phyloP scores from a whole-genome alignment of 2,113 vertebrate species.

The Donacobius atricapilla region DNA sequence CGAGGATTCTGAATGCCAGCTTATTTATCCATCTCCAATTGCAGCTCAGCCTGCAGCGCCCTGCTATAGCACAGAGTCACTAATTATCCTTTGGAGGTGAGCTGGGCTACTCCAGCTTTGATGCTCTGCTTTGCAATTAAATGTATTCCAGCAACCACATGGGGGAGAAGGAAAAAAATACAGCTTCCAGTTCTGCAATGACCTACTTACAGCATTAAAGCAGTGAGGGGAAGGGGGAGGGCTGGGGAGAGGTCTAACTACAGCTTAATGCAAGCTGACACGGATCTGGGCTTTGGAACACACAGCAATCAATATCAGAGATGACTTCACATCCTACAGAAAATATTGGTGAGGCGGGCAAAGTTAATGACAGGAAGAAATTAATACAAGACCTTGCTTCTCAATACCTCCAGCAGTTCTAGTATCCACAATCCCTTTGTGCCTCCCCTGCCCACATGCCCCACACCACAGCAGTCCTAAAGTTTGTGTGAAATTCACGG shows the following conservation, averaged over 20 bases:
- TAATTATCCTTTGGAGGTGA: conserved; percentile 54
- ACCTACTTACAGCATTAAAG: conserved; percentile 61
- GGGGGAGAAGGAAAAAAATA: conserved; percentile 11
- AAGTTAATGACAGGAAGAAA: conserved; percentile 22
- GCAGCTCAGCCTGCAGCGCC: not conserved
- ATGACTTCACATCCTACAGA: conserved; percentile 23
- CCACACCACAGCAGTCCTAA: not conserved
- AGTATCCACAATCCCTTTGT: not conserved
- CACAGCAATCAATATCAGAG: conserved; percentile 17
- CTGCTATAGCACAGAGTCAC: not conserved
- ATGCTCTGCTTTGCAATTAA: conserved; percentile 53
- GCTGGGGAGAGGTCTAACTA: not conserved
- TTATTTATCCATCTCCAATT: not conserved
- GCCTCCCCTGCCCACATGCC: not conserved
- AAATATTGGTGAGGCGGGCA: not conserved
- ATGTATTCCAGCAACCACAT: conserved; percentile 45
- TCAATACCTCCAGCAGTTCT: not conserved
- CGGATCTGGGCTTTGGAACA: conserved; percentile 1
- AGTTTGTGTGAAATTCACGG: not conserved
- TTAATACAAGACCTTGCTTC: not conserved
- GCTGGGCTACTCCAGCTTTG: conserved; percentile 37
- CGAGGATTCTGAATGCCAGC: not conserved
- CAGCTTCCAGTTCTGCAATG: conserved; percentile 62
- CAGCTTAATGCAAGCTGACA: conserved; percentile 53
- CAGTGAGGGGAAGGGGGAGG: not conserved